These are phyloP conservation scores for Tigriopus japonicus DNA, from an alignment of 1,140 invertebrate species.

Conservation along the genomic window DNA sequence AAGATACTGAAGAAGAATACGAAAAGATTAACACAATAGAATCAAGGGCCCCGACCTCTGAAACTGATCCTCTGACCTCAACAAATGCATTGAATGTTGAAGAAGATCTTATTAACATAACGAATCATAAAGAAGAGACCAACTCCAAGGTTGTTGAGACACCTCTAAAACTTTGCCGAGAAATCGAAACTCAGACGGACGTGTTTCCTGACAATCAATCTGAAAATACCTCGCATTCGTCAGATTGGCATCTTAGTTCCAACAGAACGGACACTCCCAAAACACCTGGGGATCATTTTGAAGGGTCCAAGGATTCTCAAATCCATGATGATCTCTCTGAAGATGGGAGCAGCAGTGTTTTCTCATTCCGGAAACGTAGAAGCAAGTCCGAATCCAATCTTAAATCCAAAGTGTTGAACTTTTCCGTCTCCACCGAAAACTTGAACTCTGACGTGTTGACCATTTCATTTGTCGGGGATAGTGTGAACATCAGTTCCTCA, in stretches of 20 bases:
- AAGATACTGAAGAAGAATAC: too few species aligned
- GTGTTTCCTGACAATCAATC: neutral
- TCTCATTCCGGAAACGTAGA: neutral
- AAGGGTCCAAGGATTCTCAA: neutral
- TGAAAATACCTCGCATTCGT: neutral
- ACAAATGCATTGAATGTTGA: too few species aligned
- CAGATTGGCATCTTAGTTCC: neutral
- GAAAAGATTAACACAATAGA: too few species aligned
- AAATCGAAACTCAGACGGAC: too few species aligned
- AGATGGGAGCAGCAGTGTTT: neutral
- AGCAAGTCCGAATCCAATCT: slow-evolving; percentile 3
- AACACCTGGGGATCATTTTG: neutral
- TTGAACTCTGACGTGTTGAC: neutral
- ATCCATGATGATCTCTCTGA: neutral
- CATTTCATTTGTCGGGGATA: neutral
- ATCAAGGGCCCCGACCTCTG: too few species aligned
- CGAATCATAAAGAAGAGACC: too few species aligned
- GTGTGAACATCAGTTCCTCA: neutral
- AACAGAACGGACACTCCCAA: neutral
- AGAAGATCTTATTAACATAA: too few species aligned
- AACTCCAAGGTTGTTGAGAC: too few species aligned
- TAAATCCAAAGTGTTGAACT: neutral
- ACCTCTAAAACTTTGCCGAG: too few species aligned
- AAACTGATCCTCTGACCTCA: too few species aligned
- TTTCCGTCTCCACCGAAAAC: slow-evolving; percentile 4